Base-by-base conservation (phyloP, 2,797 vertebrate species). In the Anniella stebbinsi region DNA sequence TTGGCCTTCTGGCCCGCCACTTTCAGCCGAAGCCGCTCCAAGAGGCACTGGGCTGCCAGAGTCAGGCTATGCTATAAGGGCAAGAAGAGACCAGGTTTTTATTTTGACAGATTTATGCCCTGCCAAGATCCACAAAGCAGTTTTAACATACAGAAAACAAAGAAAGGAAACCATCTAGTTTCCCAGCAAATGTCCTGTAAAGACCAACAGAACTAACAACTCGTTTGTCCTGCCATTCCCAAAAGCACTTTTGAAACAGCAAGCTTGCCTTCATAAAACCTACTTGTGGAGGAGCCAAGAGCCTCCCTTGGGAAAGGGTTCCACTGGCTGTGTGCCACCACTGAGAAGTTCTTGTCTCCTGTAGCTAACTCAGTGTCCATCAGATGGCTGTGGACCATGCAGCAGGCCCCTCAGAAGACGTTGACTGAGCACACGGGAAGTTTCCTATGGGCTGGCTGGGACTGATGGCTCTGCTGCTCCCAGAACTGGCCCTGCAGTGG, bases 51-150 rank as follows among this genome's bases (percentile, higher is more conserved):
- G 0, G 96, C 95, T 2, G 95, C 95, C 81, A 96, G 95, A 2
- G 86, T 91, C 76, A 97, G 92, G 89, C 96, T 97, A 86, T 97
- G 96, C 97, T 97, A 93, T 86, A 33, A 1, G 0, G 18, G 25
- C 3, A 33, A 30, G 33, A 30, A 54, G 33, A 69, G 41, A 48
- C 13, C 0, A 76, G 36, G 11, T 76, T 60, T 76, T 30, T 51
- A 10, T 57, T 18, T 17, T 18, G 28, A 38, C 23, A 11, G 18
- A 86, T 86, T 57, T 38, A 2, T n/a, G 8, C 51, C 33, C n/a
- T 57, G 33, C 25, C 84, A 30, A 48, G 48, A 15, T 36, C 9
- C 48, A n/a, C 57, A 25, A 10, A 23, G 5, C 3, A 10, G 21
- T n/a, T 36, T 23, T n/a, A n/a, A 4, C 51, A 9, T 33, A 78